A percentile compares a stretch with the other conserved stretches of the same genome.
Evolutionary conservation across 2,797 vertebrate species (phyloP).

Genomic region (Schizopygopsis pylzovi): DNA sequence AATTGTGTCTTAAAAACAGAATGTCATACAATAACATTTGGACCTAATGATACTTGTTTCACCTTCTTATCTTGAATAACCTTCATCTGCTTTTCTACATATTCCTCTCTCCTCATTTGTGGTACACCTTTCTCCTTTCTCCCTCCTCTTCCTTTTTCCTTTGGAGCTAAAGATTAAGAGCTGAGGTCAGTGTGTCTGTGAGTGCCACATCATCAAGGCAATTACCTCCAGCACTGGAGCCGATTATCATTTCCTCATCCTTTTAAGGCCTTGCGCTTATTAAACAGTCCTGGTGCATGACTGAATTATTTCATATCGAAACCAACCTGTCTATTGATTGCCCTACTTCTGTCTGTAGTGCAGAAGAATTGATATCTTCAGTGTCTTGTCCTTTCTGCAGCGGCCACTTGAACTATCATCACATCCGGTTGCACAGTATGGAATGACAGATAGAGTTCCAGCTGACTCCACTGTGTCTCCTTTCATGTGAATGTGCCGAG

Average conservation of each 20-base stretch:
- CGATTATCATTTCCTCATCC: slow-evolving; percentile 39
- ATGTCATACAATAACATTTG: background rate
- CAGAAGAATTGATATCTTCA: slow-evolving; percentile 1
- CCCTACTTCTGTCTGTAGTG: background rate
- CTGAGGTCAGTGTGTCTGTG: slow-evolving; percentile 45
- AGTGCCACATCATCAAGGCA: slow-evolving; percentile 33
- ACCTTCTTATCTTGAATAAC: slow-evolving; percentile 22
- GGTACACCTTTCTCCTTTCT: background rate
- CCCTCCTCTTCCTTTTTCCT: slow-evolving; percentile 5
- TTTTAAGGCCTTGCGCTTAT: background rate
- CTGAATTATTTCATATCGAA: slow-evolving; percentile 3
- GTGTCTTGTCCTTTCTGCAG: slow-evolving; percentile 1
- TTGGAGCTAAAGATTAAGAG: slow-evolving; percentile 39
- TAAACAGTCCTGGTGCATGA: background rate
- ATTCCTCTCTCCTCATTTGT: slow-evolving; percentile 1
- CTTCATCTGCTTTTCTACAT: background rate
- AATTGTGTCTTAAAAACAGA: background rate
- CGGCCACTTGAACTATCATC: slow-evolving; percentile 3
- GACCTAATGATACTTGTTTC: slow-evolving; percentile 4
- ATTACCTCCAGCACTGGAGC: slow-evolving; percentile 43
- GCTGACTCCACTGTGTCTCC: slow-evolving; percentile 14
- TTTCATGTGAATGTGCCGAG: background rate
- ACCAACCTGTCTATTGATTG: slow-evolving; percentile 13
- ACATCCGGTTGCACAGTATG: background rate
- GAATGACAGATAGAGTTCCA: slow-evolving; percentile 22